These are phyloP conservation scores for Connochaetes taurinus DNA, from an alignment of 2,113 vertebrate genomes.

Conservation along the genomic window DNA sequence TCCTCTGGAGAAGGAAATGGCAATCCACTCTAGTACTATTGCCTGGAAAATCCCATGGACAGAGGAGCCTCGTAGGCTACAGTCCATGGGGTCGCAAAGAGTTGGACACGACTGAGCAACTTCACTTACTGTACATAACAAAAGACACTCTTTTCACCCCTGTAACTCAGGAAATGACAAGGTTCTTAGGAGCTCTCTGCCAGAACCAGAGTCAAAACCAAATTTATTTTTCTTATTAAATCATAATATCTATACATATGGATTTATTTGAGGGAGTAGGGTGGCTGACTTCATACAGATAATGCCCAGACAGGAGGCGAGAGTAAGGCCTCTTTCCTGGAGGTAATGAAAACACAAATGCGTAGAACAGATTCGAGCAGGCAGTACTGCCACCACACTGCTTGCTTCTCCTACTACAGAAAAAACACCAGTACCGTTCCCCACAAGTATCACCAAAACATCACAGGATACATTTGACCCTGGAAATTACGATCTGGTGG, in stretches of 20 bases:
- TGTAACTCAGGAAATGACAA: not conserved
- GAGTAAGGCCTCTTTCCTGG: not conserved
- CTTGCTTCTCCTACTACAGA: not conserved
- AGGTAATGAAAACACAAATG: not conserved
- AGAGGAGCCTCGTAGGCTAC: too few species aligned
- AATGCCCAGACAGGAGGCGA: not conserved
- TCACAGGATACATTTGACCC: not conserved
- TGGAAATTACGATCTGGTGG: not conserved
- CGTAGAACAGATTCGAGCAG: not conserved
- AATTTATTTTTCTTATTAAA: not conserved
- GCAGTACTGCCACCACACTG: accelerated
- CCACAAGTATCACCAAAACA: not conserved
- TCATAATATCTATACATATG: not conserved
- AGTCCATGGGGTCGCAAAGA: too few species aligned
- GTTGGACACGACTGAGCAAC: too few species aligned
- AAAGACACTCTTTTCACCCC: not conserved
- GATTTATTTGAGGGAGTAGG: not conserved
- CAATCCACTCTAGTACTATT: too few species aligned
- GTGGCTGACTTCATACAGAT: not conserved
- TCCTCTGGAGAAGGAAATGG: too few species aligned
- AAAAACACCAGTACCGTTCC: not conserved
- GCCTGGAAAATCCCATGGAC: too few species aligned
- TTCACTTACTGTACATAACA: not conserved
- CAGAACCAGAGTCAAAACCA: not conserved
- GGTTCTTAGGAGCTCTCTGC: not conserved